Evolutionary conservation across 2,113 vertebrate genomes (phyloP).

Genomic region (Oxyruncus cristatus): DNA sequence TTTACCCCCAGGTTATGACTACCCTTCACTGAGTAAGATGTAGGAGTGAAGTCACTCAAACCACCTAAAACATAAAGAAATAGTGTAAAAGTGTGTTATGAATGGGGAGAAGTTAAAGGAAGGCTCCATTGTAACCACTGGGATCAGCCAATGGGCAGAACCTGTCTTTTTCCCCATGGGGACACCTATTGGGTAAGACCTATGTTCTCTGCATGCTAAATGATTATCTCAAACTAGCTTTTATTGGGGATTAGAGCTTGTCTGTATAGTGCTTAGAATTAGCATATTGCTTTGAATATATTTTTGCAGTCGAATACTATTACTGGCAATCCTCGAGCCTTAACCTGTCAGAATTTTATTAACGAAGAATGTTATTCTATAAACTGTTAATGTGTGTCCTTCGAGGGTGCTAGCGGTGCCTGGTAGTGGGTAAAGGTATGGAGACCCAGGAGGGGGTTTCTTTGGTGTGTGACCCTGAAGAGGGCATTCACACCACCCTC

Average conservation of each 20-base stretch:
- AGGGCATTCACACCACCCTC: neutral
- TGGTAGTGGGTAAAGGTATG: neutral
- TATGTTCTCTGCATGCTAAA: neutral
- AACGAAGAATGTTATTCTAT: neutral
- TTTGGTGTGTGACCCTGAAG: neutral
- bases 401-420: neutral
- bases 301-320: neutral
- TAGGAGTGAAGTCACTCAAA: neutral
- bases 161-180: neutral
- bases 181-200: neutral
- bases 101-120: neutral
- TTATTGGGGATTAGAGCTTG: neutral
- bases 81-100: neutral
- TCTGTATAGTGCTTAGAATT: neutral
- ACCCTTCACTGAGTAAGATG: neutral
- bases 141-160: neutral
- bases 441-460: neutral
- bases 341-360: neutral
- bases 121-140: neutral
- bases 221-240: neutral
- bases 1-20: fast-evolving
- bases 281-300: neutral
- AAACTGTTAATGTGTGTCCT: neutral
- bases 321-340: neutral
- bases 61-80: neutral